Evolutionary conservation across 2,113 vertebrate genomes (phyloP), one percentile per base, ranked within the genome.

Genomic region (Microtus pennsylvanicus): DNA sequence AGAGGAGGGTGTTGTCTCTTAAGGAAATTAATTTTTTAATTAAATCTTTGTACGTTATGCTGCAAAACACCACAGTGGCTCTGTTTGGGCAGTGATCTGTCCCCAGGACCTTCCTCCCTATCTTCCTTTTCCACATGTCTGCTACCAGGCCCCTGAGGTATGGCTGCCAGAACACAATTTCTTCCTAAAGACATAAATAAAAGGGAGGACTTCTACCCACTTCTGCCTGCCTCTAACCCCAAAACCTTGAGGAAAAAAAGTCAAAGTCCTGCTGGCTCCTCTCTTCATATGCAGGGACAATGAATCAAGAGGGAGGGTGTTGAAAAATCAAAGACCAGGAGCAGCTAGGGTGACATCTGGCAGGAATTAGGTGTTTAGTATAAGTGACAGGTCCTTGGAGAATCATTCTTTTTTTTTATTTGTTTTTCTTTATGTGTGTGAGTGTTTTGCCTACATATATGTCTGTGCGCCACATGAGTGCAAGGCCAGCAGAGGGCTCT

Each of bases 201-300:
- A 58, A 58, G 58, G 58, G 58, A 13, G 45, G 63, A 30, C 1
- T 26, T 45, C 9, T 7, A 30, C 35, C 13, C 1, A 13, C 3
- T 16, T 19, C 67, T 42, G 45, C 67, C 76, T 80, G 61, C 74
- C 89, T 58, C 38, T 11, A 24, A 42, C 33, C 85, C 55, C 3
- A 3, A 26, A 65, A 38, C 24, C 14, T 14, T 0, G 35, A 52
- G 74, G 33, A 16, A 87, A 70, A 87, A 77, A 52, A 4, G 35
- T 13, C 28, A 5, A 5, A 17, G 35, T 33, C 28, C 63, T 35
- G 0, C 13, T 3, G 0, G 7, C 10, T 13, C 3, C 38, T 26
- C 42, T n/a, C 33, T 3, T 7, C 1, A 2, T 0, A 3, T 42
- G 0, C 3, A 35, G 19, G 3, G 7, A 28, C 14, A 3, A 1